Percentiles rank a stretch among this genome's conserved stretches.
These are phyloP conservation scores for Anarhynchus alexandrinus DNA, from an alignment of 2,113 vertebrate genomes.

Conservation along the genomic window DNA sequence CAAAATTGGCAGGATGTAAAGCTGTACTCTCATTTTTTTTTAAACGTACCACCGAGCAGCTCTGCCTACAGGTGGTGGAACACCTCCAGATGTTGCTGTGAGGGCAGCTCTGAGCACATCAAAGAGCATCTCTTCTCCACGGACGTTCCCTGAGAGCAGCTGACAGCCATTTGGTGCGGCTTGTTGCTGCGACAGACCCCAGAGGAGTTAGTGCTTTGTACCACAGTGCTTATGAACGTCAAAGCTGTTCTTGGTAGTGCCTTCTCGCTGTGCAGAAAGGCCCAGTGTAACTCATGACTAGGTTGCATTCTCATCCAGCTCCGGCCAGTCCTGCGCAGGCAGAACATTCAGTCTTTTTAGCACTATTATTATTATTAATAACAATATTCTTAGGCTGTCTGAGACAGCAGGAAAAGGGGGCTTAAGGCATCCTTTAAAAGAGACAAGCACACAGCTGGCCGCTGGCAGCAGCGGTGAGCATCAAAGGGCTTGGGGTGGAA, in stretches of 20 bases:
- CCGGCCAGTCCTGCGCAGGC: neutral
- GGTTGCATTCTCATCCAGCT: neutral
- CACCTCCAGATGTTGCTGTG: neutral
- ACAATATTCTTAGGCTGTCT: neutral
- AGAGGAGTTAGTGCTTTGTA: neutral
- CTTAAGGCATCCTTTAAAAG: neutral
- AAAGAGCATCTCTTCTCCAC: neutral
- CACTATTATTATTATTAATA: neutral
- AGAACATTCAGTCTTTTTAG: neutral
- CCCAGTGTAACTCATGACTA: neutral
- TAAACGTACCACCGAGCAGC: neutral
- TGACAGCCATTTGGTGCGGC: neutral
- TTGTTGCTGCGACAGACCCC: neutral
- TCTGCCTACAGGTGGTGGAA: neutral
- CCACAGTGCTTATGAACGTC: neutral
- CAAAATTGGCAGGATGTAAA: neutral
- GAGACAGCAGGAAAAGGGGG: neutral
- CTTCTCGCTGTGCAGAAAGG: neutral
- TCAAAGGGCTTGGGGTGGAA: neutral
- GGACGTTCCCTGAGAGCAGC: neutral
- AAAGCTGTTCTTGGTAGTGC: neutral
- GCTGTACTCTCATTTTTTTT: neutral
- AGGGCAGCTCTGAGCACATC: neutral
- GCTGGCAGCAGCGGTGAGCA: neutral
- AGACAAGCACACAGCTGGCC: constrained; percentile 19